phyloP scores from a whole-genome alignment of 2,113 vertebrate genomes.

The Taurulus bubalis region DNA sequence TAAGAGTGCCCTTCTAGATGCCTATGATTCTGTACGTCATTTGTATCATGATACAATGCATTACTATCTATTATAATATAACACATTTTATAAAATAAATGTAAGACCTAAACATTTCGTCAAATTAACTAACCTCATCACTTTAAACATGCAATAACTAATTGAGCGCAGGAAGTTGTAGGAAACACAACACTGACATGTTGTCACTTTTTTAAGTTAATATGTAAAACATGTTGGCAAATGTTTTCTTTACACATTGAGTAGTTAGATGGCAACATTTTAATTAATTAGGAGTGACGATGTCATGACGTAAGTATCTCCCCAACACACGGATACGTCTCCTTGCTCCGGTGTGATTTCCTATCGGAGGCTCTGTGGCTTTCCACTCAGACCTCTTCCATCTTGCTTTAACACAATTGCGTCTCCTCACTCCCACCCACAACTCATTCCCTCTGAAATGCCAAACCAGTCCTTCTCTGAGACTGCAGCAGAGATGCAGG shows the following conservation, averaged over 20 bases:
- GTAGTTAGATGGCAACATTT: not conserved
- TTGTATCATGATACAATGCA: not conserved
- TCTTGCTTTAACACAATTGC: slow-evolving; percentile 67
- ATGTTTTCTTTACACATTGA: not conserved
- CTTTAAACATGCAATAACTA: not conserved
- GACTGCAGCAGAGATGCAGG: slow-evolving; percentile 53
- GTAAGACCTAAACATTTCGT: not conserved
- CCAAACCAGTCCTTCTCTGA: slow-evolving; percentile 56
- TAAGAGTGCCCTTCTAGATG: not conserved
- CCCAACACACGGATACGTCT: not conserved
- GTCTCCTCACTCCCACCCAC: slow-evolving; percentile 57
- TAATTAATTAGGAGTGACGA: not conserved
- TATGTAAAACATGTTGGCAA: not conserved
- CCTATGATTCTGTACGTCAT: not conserved
- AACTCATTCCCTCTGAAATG: slow-evolving; percentile 48
- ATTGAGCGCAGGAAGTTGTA: not conserved
- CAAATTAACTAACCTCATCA: not conserved
- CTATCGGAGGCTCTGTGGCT: slow-evolving; percentile 39
- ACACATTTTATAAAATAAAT: not conserved
- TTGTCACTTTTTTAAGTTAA: not conserved
- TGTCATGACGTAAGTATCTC: not conserved
- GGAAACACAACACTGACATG: not conserved
- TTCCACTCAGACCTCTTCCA: slow-evolving; percentile 54
- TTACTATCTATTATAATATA: not conserved
- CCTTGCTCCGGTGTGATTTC: slow-evolving; percentile 15